Percentiles rank a stretch among this genome's conserved stretches.
Conservation (phyloP, 2,888 invertebrate genomes). For the Seira sanloemensis region DNA sequence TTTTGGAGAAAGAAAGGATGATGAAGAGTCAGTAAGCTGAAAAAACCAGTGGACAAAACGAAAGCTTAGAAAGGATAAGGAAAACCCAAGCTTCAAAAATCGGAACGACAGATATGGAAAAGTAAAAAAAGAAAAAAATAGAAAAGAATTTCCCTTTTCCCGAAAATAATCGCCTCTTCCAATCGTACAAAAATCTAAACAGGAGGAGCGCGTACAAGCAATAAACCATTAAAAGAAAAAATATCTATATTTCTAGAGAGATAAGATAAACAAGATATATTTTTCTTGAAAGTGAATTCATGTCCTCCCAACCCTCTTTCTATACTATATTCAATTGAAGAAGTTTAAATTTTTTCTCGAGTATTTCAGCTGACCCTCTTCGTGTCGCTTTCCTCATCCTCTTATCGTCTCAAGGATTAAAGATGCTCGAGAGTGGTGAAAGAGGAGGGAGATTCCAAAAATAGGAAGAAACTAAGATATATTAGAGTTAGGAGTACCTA, state of each 20-base stretch:
- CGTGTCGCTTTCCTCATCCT: background rate
- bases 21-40: background rate
- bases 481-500: background rate
- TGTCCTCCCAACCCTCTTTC: background rate
- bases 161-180: conserved; percentile 19
- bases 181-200: conserved; percentile 27
- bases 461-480: background rate
- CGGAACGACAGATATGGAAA: background rate
- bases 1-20: conserved; percentile 34
- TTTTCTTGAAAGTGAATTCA: background rate
- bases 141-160: conserved; percentile 20
- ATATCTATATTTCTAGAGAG: background rate
- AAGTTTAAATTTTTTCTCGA: background rate
- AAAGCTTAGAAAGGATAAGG: background rate
- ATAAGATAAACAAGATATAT: background rate
- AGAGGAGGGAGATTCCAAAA: background rate
- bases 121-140: conserved; percentile 14
- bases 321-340: no score
- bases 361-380: background rate
- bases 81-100: conserved; percentile 42
- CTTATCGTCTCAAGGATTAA: background rate
- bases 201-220: background rate
- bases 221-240: background rate
- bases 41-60: conserved; percentile 25
- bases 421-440: background rate